phyloP scores from a whole-genome alignment of 2,888 invertebrate genomes.

The Phengaris arion region DNA sequence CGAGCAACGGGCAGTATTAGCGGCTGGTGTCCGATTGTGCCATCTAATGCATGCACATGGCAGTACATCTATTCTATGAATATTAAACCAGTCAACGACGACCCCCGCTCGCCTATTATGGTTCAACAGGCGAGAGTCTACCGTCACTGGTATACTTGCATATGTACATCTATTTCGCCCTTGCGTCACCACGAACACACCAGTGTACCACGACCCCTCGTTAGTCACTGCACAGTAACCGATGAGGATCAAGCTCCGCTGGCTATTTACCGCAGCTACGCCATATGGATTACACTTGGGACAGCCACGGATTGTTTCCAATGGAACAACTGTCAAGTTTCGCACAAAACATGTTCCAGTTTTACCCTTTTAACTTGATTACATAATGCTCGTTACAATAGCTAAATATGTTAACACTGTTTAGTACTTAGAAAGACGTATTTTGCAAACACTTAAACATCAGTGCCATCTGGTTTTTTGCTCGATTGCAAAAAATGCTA shows the following conservation, averaged over 20 bases:
- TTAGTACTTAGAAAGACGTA: conserved; percentile 20
- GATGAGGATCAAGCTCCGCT: conserved; percentile 47
- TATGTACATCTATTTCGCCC: conserved; percentile 66
- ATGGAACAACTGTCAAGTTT: conserved; percentile 74
- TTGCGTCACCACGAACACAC: conserved; percentile 61
- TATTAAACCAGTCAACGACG: neutral
- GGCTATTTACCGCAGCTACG: conserved; percentile 65
- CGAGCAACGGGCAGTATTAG: conserved; percentile 67
- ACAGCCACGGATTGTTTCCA: conserved; percentile 62
- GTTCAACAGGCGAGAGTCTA: neutral
- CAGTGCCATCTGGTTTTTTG: neutral
- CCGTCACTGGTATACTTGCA: neutral
- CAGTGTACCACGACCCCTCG: conserved; percentile 47
- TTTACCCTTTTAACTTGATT: conserved; percentile 30
- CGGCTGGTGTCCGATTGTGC: conserved; percentile 65
- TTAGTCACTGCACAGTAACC: conserved; percentile 33
- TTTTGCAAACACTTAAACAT: conserved; percentile 32
- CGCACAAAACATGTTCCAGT: conserved; percentile 53
- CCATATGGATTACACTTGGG: conserved; percentile 78
- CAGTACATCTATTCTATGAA: conserved; percentile 42
- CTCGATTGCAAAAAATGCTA: too few relatives aligned
- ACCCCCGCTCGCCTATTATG: neutral
- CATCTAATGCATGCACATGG: conserved; percentile 79
- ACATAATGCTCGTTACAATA: neutral
- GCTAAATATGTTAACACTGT: neutral